Base-by-base conservation (phyloP, 2,113 vertebrate genomes). In the Burhinus oedicnemus region DNA sequence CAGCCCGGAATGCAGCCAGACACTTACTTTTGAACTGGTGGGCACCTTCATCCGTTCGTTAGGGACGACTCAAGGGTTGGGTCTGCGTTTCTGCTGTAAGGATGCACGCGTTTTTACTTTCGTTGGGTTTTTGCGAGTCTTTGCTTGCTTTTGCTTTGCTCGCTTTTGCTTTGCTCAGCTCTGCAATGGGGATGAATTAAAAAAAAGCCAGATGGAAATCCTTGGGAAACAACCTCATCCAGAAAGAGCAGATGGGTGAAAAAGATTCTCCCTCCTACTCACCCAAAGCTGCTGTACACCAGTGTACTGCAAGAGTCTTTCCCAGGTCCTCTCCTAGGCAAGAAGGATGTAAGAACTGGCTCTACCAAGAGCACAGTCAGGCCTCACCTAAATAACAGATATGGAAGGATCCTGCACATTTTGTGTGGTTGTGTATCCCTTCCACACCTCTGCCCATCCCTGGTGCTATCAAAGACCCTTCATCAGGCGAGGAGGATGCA, bases 21-120 rank as follows among this genome's bases (percentile, higher is more conserved):
- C n/a, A 9, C 38, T 61, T 23, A 5, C 40, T n/a, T 22, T 25
- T 10, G 55, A n/a, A 8, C 45, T 15, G 45, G 4, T 9, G 55
- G 81, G 45, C n/a, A 12, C 18, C 18, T 32, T 11, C 19, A 36
- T 34, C 15, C 34, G 0, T 2, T 9, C 20, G 1, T 1, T 8
- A 36, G 69, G 55, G 51, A 8, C 5, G 55, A 10, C 5, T 29
- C 25, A 12, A 42, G 54, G 44, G 18, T 11, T 25, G 14, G 65
- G 27, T 6, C 64, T 16, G 58, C 2, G 8, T 3, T 52, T n/a
- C 60, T 77, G 62, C 57, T 34, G 52, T 2, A 30, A 34, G 57
- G 23, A 9, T 40, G 15, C 38, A 4, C 0, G 4, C 14, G 23
- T 6, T 55, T 20, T 1, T 6, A 2, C 27, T 11, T 65, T 8